Evolutionary conservation across 2,888 invertebrate genomes (phyloP).

Genomic region (Cosmorhoe ocellata): DNA sequence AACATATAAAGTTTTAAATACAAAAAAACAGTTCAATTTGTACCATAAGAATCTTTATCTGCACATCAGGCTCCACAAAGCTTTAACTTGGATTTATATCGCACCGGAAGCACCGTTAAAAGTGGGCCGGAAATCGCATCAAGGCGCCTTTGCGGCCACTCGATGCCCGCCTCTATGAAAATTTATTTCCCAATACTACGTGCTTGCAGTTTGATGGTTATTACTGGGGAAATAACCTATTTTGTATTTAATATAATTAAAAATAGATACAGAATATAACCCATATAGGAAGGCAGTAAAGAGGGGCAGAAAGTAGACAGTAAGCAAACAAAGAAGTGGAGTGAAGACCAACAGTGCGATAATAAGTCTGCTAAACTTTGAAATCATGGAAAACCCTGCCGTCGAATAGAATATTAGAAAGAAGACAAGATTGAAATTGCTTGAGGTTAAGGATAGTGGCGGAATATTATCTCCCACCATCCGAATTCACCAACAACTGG

Average conservation of each 20-base stretch:
- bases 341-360: too few relatives aligned
- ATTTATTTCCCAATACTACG: conserved; percentile 41
- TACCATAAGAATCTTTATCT: conserved; percentile 38
- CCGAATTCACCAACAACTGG: too few relatives aligned
- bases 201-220: conserved; percentile 9
- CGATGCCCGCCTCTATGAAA: conserved; percentile 52
- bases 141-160: conserved; percentile 65
- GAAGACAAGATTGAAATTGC: too few relatives aligned
- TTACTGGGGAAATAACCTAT: not conserved
- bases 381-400: too few relatives aligned
- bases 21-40: conserved; percentile 21
- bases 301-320: too few relatives aligned
- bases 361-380: too few relatives aligned
- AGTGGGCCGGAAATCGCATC: conserved; percentile 74
- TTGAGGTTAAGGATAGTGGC: too few relatives aligned
- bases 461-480: too few relatives aligned
- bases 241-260: not conserved
- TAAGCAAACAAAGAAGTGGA: too few relatives aligned
- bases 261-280: too few relatives aligned
- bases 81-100: conserved; percentile 71
- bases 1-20: conserved; percentile 1
- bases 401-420: too few relatives aligned
- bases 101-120: conserved; percentile 65
- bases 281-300: too few relatives aligned
- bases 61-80: conserved; percentile 44